These are phyloP conservation scores for Gambusia yucatana DNA, from an alignment of 2,797 vertebrate species.

Conservation along the genomic window DNA sequence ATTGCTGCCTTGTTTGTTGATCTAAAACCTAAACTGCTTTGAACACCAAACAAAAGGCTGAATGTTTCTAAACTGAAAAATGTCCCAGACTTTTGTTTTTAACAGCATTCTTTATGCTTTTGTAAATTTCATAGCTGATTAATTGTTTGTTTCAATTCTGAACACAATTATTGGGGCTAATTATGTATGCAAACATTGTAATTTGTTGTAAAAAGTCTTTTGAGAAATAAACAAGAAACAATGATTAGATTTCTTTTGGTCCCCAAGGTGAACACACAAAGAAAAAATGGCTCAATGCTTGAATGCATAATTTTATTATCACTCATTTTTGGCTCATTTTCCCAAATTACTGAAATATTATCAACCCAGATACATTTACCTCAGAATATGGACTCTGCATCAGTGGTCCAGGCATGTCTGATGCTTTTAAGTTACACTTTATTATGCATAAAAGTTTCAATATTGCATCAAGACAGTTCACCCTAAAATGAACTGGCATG, in stretches of 20 bases:
- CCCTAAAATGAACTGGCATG: neutral
- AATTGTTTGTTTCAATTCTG: neutral
- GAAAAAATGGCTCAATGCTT: neutral
- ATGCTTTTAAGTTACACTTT: neutral
- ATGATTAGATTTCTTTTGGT: neutral
- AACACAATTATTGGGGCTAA: neutral
- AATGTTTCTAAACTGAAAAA: neutral
- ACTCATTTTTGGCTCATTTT: conserved; percentile 20
- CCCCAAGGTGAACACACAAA: neutral
- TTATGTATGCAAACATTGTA: neutral
- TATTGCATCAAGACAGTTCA: neutral
- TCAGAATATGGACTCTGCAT: neutral
- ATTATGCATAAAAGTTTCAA: neutral
- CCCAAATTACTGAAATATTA: conserved; percentile 1
- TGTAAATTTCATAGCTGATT: neutral
- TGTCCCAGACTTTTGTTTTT: neutral
- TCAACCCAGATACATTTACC: conserved; percentile 5
- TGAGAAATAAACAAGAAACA: conserved; percentile 25
- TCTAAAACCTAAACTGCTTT: neutral
- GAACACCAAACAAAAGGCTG: neutral
- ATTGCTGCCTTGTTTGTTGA: neutral
- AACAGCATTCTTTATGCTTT: neutral
- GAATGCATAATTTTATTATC: conserved; percentile 54
- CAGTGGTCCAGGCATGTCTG: neutral
- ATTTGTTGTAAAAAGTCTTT: neutral